These are phyloP conservation scores for Scatophagus argus DNA, from an alignment of 2,113 vertebrate genomes.

Conservation along the genomic window DNA sequence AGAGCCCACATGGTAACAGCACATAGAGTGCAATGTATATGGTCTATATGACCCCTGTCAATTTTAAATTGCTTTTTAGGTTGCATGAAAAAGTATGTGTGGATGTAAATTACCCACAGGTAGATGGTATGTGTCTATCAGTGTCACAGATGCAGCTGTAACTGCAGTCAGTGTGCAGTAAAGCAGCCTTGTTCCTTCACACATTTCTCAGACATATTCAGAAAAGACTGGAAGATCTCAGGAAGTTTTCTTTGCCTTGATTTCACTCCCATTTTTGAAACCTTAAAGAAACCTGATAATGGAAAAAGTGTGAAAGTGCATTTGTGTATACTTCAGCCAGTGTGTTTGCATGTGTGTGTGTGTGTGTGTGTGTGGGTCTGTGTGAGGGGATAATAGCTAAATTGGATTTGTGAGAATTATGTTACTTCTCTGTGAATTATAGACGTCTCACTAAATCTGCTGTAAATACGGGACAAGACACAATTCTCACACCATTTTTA, in stretches of 20 bases:
- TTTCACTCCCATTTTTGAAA: conserved; percentile 21
- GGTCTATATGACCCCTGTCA: conserved; percentile 33
- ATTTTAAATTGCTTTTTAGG: conserved; percentile 50
- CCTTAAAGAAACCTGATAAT: conserved; percentile 15
- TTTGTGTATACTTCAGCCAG: conserved; percentile 2
- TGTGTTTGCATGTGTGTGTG: conserved; percentile 5
- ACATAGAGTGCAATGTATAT: not conserved
- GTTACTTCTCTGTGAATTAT: conserved; percentile 15
- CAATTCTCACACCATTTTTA: not conserved
- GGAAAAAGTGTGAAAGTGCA: not conserved
- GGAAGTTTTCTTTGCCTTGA: conserved; percentile 5
- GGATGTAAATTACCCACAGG: conserved; percentile 30
- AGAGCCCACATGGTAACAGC: not conserved
- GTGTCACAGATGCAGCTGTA: not conserved
- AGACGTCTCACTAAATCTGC: conserved; percentile 13
- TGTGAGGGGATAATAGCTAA: not conserved
- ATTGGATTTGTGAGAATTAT: conserved; percentile 35
- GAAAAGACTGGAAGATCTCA: not conserved
- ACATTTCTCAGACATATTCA: not conserved
- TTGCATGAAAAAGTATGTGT: not conserved
- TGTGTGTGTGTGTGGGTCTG: not conserved
- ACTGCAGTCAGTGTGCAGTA: conserved; percentile 10
- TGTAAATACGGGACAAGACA: conserved; percentile 6
- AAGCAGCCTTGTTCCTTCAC: conserved; percentile 2
- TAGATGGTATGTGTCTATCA: conserved; percentile 8